Base-by-base conservation (phyloP, 2,888 invertebrate genomes). In the Nomada flava region DNA sequence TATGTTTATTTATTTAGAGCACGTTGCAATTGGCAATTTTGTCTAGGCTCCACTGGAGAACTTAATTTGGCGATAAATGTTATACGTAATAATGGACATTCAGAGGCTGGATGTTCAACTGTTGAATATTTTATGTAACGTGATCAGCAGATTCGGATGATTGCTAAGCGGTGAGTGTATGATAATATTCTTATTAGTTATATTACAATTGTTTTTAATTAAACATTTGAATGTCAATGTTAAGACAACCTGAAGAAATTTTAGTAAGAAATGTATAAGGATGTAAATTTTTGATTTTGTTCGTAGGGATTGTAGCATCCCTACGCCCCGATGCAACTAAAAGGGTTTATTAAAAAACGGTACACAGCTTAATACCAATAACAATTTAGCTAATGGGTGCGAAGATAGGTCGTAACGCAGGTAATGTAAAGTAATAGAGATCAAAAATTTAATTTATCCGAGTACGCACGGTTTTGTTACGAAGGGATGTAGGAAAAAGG, bases 401-500 rank as follows among this genome's bases (percentile, higher is more conserved):
- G 4, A 18, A 7, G 10, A 62, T 1, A 26, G 11, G n/a, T 47
- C 18, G 42, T 36, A 36, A 36, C 36, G 36, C 50, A 5, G n/a
- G 62, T n/a, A 20, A 15, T 13, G 15, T 47, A 44, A 36, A 59
- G 36, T 20, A 50, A n/a, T 57, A 23, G 13, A 57, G 13, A 57
- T n/a, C 1, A 57, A 26, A 57, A 7, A 57, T 57, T 57, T 10
- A 13, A 23, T 9, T 23, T 53, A n/a, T n/a, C 36, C 47, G 18
- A 11, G 26, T 20, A 7, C n/a, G 13, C 47, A 60, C n/a, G 23
- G 23, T 11, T 67, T 53, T 81, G 74, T 73, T 74, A 59, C 73
- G 81, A 73, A 81, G 57, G 44, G 62, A 42, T 55, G 53, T 59
- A 53, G 47, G 55, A 74, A 83, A 78, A 78, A 74, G 29, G 59